Evolutionary conservation across 1,140 invertebrate species (phyloP).

Genomic region (Cydia fagiglandana): DNA sequence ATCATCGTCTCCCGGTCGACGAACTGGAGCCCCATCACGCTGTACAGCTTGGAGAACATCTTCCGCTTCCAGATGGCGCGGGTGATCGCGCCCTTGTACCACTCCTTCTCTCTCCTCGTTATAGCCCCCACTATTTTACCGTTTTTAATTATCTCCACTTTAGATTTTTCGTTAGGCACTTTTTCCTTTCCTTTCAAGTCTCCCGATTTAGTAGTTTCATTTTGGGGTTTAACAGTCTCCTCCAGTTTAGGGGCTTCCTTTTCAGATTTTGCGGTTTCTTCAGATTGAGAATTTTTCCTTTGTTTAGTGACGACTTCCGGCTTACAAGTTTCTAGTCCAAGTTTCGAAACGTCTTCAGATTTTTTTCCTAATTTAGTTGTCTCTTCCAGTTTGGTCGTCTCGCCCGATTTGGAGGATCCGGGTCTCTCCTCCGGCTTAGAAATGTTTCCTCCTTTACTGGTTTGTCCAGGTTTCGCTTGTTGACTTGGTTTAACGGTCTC

Average conservation of each 20-base stretch:
- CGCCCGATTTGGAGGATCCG: not conserved
- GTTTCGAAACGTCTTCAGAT: conserved; percentile 18
- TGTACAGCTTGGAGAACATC: conserved; percentile 41
- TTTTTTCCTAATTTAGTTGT: conserved; percentile 34
- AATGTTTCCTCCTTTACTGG: not conserved
- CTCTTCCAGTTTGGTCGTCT: not conserved
- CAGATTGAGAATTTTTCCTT: not conserved
- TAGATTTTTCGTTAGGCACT: not conserved
- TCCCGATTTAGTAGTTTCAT: not conserved
- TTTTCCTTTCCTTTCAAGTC: not conserved
- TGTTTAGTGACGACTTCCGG: not conserved
- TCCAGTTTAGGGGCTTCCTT: not conserved
- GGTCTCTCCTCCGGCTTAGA: not conserved
- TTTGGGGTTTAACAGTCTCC: not conserved
- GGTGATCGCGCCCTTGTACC: conserved; percentile 42
- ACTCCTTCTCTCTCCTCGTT: conserved; percentile 44
- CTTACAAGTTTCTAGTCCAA: not conserved
- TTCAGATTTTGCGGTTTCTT: not conserved
- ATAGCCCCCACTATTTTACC: not conserved
- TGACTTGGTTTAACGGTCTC: not conserved
- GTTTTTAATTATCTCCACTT: not conserved
- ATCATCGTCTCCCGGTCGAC: conserved; percentile 47
- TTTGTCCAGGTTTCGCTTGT: not conserved
- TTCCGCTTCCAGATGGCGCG: conserved; percentile 61
- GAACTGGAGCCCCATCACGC: conserved; percentile 36